Evolutionary conservation across 1,140 invertebrate species (phyloP).

Genomic region (Laupala kohalensis): DNA sequence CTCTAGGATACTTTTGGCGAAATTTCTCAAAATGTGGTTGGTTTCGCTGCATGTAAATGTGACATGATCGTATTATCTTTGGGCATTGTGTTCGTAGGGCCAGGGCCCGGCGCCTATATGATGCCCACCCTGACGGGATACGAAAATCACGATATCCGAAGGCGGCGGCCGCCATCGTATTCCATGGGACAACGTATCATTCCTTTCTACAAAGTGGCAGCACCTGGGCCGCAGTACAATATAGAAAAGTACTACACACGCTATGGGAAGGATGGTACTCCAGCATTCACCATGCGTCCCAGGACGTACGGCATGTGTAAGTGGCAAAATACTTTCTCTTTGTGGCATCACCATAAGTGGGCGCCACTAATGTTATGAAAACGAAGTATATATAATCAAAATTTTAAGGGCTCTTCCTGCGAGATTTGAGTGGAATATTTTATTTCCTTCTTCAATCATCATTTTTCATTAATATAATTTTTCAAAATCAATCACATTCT

Average conservation of each 20-base stretch:
- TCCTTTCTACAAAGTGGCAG: constrained; percentile 13
- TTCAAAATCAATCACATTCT: too few relatives aligned
- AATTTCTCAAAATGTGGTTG: too few relatives aligned
- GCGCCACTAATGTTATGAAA: too few relatives aligned
- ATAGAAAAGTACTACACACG: constrained; percentile 29
- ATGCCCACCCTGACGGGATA: constrained; percentile 42
- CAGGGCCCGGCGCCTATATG: constrained; percentile 44
- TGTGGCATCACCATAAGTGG: too few relatives aligned
- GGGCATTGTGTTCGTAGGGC: constrained; percentile 35
- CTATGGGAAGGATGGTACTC: constrained; percentile 30
- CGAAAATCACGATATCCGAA: constrained; percentile 37
- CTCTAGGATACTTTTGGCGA: too few relatives aligned
- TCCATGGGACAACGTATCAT: constrained; percentile 32
- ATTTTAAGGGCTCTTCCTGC: too few relatives aligned
- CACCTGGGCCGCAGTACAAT: constrained; percentile 37
- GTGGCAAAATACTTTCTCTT: background rate
- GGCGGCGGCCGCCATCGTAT: constrained; percentile 41
- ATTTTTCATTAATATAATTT: too few relatives aligned
- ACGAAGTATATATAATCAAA: too few relatives aligned
- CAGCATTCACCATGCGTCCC: constrained; percentile 29
- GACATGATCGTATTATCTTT: too few relatives aligned
- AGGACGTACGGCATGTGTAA: constrained; percentile 3
- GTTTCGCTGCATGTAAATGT: too few relatives aligned
- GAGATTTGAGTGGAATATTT: too few relatives aligned
- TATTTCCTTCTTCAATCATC: too few relatives aligned